Conservation (phyloP, 1,140 invertebrate species). For the Zophobas morio region DNA sequence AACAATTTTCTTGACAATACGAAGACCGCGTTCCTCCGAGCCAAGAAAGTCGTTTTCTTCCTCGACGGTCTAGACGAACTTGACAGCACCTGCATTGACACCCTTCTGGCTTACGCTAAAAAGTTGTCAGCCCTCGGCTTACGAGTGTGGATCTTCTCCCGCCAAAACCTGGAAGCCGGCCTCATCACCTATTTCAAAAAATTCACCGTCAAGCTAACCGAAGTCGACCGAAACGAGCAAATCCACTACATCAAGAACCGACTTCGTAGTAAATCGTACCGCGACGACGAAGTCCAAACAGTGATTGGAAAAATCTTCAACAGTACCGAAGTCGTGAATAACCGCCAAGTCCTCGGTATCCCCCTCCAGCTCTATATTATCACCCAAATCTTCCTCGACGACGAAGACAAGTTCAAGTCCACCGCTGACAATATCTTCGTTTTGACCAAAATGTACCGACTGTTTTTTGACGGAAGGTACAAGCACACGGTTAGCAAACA, state of each 20-base stretch:
- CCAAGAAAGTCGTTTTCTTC: background rate
- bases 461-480: background rate
- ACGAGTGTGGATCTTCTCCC: background rate
- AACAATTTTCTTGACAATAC: background rate
- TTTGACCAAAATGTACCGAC: slow-evolving; percentile 17
- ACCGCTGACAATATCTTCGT: slow-evolving; percentile 5
- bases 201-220: no score
- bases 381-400: slow-evolving; percentile 6
- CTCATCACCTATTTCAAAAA: no score
- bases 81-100: background rate
- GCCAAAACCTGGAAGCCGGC: background rate
- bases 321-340: background rate
- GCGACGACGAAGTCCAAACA: background rate
- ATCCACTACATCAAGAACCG: no score
- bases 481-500: background rate
- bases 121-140: background rate
- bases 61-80: background rate
- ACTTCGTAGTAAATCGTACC: background rate
- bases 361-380: slow-evolving; percentile 19
- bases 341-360: background rate
- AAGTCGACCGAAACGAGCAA: no score
- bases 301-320: background rate
- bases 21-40: background rate
- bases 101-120: background rate
- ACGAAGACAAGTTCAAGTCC: background rate